These are phyloP conservation scores for Hystrix cristata DNA, from an alignment of 2,113 vertebrate genomes.

Conservation along the genomic window DNA sequence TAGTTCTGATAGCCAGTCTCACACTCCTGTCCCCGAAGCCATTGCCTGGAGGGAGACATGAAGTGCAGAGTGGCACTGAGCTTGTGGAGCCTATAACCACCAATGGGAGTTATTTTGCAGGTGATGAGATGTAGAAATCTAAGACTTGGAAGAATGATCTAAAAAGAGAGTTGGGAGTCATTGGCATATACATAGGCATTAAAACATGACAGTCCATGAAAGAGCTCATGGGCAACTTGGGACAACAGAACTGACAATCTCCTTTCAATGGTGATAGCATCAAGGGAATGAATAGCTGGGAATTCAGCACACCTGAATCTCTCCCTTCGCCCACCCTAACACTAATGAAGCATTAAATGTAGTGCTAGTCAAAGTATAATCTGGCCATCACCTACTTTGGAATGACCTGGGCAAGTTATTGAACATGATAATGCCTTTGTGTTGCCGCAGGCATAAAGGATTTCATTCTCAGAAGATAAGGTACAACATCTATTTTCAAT, in stretches of 20 bases:
- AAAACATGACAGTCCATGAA: background rate
- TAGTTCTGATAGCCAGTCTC: background rate
- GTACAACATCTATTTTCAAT: background rate
- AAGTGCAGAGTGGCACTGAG: background rate
- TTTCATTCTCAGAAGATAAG: background rate
- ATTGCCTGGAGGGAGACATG: background rate
- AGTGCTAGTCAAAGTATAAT: background rate
- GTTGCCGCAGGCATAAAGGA: background rate
- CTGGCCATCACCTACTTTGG: background rate
- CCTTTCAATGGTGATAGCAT: background rate
- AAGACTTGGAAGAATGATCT: conserved; percentile 20
- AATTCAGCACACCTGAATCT: background rate
- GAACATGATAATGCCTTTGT: background rate
- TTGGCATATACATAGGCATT: conserved; percentile 13
- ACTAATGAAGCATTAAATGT: background rate
- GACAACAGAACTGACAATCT: background rate
- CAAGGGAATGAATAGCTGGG: background rate
- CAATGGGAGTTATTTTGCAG: background rate
- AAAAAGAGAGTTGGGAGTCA: conserved; percentile 44
- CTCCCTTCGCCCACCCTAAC: background rate
- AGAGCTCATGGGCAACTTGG: background rate
- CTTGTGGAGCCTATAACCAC: background rate
- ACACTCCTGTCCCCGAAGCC: background rate
- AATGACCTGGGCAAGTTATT: background rate
- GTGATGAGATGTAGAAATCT: background rate